These are phyloP conservation scores for Aphaenogaster ashmeadi DNA, from an alignment of 1,140 invertebrate genomes.

Conservation along the genomic window DNA sequence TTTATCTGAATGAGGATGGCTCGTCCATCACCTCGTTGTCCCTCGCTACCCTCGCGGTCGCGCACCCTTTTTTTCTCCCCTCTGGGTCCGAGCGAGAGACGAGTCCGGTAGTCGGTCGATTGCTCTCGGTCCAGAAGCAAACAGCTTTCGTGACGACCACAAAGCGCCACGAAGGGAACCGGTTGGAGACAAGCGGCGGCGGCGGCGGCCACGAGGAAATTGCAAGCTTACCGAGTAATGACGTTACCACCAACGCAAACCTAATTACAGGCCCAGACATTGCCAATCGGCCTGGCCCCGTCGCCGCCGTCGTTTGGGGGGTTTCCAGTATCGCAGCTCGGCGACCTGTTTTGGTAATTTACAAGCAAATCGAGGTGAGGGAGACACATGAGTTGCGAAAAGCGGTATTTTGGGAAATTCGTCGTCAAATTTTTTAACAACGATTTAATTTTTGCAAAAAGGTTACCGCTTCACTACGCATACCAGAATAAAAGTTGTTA, in stretches of 20 bases:
- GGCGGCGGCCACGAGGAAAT: slow-evolving; percentile 70
- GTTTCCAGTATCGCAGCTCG: slow-evolving; percentile 18
- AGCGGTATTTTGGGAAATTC: not conserved
- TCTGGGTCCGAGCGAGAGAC: not conserved
- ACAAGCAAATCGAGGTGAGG: not conserved
- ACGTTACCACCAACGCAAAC: slow-evolving; percentile 79
- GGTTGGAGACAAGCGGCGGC: slow-evolving; percentile 14
- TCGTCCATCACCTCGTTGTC: not conserved
- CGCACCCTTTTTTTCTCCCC: not conserved
- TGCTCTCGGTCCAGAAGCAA: slow-evolving; percentile 23
- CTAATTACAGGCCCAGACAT: slow-evolving; percentile 81
- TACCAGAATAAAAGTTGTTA: not conserved
- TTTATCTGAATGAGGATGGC: slow-evolving; percentile 25
- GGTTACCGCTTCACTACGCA: not conserved
- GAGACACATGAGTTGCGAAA: not conserved
- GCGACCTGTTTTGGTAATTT: slow-evolving; percentile 46
- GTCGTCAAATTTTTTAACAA: not conserved
- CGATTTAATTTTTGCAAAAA: not conserved
- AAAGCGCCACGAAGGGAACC: slow-evolving; percentile 30
- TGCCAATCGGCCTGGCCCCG: slow-evolving; percentile 74
- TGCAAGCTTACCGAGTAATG: slow-evolving; percentile 79
- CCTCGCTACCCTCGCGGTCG: not conserved
- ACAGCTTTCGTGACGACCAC: slow-evolving; percentile 12
- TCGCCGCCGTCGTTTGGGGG: slow-evolving; percentile 33
- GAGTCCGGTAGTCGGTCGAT: not conserved